These are phyloP conservation scores for Dicentrarchus labrax DNA, from an alignment of 2,113 vertebrate genomes.

Conservation along the genomic window DNA sequence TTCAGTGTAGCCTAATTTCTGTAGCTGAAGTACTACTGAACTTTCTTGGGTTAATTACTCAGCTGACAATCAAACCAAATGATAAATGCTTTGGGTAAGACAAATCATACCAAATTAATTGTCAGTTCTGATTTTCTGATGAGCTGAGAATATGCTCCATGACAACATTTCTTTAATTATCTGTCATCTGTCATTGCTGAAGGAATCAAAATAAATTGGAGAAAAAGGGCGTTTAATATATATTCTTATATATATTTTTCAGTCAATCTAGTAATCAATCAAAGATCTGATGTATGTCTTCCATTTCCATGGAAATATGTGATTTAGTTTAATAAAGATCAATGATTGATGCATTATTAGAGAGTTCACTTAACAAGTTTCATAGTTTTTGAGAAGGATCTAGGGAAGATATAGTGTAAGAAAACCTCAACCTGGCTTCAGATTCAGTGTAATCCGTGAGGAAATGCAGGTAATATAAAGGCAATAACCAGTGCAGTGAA, in stretches of 20 bases:
- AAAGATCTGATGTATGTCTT: background rate
- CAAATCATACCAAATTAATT: background rate
- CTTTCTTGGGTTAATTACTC: background rate
- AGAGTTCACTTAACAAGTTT: background rate
- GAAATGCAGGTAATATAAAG: background rate
- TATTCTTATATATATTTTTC: too few relatives aligned
- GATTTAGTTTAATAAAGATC: background rate
- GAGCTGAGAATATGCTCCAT: background rate
- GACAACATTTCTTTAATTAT: background rate
- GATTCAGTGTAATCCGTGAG: background rate
- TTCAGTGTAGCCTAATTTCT: too few relatives aligned
- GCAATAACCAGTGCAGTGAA: background rate
- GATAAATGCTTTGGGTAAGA: background rate
- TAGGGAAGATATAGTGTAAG: background rate
- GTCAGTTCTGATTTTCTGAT: background rate
- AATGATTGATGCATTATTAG: background rate
- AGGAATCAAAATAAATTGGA: background rate
- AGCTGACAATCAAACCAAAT: constrained; percentile 8
- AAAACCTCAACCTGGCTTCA: background rate
- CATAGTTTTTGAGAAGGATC: background rate
- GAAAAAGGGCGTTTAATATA: background rate
- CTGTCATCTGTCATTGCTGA: background rate
- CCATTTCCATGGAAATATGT: background rate
- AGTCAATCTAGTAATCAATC: background rate
- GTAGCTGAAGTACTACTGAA: background rate